Evolutionary conservation across 2,888 invertebrate genomes (phyloP), one percentile per base, ranked within the genome.

Genomic region (Lycocerus yunnanus): DNA sequence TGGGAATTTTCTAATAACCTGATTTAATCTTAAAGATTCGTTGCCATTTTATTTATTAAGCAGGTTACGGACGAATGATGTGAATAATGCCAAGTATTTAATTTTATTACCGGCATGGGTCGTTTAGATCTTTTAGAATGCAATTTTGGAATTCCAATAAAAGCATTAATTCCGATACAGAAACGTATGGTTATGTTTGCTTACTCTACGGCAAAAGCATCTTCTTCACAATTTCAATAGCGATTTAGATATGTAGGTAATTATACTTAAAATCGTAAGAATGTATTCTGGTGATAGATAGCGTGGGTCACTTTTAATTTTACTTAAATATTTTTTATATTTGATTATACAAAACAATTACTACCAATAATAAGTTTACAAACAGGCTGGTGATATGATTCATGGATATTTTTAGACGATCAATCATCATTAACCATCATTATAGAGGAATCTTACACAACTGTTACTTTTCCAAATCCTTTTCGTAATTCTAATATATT

Each of bases 1-100:
- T 80, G 80, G 80, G 79, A 80, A 80, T 81, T 78, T 80, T 80
- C 77, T 77, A 78, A 78, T 72, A 71, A 74, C 71, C 58, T 72
- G 76, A 68, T 80, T 80, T 80, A 79, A 80, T 79, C 75, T 75
- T 67, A 16, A 61, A 72, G 71, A 75, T 74, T 77, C 74, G 78
- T 78, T 77, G 69, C 74, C 75, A 74, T 76, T 77, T 74, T 71
- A 71, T 77, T 74, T 71, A 71, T 69, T 66, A 69, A 71, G 76
- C 76, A 77, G 77, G 77, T 75, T 72, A 70, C 76, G 77, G 78
- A 76, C 73, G 59, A 16, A 43, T 61, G 67, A 74, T 71, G 73
- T 74, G 74, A 78, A 78, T 78, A 77, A 77, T 76, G 78, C 74
- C 69, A 72, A 72, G 66, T 73, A 77, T 80, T 80, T 78, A 76